These are phyloP conservation scores for Porites cylindrica DNA, from an alignment of 92 coral and sea anemone genomes.

Conservation along the genomic window DNA sequence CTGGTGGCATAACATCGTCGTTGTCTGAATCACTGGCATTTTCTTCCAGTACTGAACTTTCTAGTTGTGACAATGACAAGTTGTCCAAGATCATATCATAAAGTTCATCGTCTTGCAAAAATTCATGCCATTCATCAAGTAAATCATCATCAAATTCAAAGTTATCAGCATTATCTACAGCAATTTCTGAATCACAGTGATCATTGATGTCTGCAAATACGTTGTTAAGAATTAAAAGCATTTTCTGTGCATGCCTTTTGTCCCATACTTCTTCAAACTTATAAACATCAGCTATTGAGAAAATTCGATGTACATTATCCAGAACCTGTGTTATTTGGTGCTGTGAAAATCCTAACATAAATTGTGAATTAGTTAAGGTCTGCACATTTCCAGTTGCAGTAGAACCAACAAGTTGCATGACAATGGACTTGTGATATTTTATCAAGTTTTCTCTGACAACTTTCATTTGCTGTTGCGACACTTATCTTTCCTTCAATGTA, in stretches of 20 bases:
- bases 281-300: slow-evolving; percentile 46
- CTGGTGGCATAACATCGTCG: slow-evolving; percentile 42
- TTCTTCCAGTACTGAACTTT: slow-evolving; percentile 17
- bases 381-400: slow-evolving; percentile 52
- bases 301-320: slow-evolving; percentile 48
- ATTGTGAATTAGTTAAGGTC: slow-evolving; percentile 52
- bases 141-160: slow-evolving; percentile 68
- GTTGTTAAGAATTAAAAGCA: slow-evolving; percentile 20
- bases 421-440: slow-evolving; percentile 42
- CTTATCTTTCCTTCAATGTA: slow-evolving; percentile 17
- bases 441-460: slow-evolving; percentile 38
- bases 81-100: slow-evolving; percentile 67
- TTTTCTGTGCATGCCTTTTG: slow-evolving; percentile 54
- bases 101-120: slow-evolving; percentile 71
- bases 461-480: slow-evolving; percentile 41
- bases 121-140: slow-evolving; percentile 71
- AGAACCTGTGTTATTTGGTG: slow-evolving; percentile 62
- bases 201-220: slow-evolving; percentile 52
- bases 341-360: slow-evolving; percentile 60
- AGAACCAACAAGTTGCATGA: slow-evolving; percentile 43
- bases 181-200: background rate
- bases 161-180: background rate
- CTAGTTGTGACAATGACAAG: slow-evolving; percentile 42
- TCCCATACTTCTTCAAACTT: slow-evolving; percentile 63
- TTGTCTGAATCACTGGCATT: slow-evolving; percentile 23